Evolutionary conservation across 2,113 vertebrate species (phyloP).

Genomic region (Nettapus auritus): DNA sequence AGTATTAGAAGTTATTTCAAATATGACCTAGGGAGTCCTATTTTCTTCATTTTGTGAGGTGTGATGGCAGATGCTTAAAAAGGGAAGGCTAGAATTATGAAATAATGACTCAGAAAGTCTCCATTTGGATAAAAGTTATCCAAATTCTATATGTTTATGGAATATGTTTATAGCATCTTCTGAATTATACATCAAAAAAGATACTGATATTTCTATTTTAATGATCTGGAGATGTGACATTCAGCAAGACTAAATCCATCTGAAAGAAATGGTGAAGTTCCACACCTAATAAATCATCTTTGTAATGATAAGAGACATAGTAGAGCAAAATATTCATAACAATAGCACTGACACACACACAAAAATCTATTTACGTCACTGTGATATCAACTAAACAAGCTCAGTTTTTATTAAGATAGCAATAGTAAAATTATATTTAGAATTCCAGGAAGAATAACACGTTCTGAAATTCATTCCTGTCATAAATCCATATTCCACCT

Average conservation of each 20-base stretch:
- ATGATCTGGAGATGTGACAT: background rate
- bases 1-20: background rate
- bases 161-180: background rate
- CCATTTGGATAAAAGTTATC: background rate
- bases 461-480: background rate
- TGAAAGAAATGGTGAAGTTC: background rate
- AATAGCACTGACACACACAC: background rate
- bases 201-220: background rate
- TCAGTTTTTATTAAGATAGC: background rate
- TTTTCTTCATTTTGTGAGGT: background rate
- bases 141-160: background rate
- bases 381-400: background rate
- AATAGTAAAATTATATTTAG: conserved; percentile 8
- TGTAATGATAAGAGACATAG: background rate
- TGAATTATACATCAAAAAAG: background rate
- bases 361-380: background rate
- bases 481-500: background rate
- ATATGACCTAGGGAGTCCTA: background rate
- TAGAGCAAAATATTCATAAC: conserved; percentile 15
- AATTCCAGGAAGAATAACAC: background rate
- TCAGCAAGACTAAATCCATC: background rate
- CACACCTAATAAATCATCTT: background rate
- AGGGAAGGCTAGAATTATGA: background rate
- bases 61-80: background rate
- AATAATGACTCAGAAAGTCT: background rate